Conservation (phyloP, 2,113 vertebrate genomes). For the Sinocyclocheilus anshuiensis region DNA sequence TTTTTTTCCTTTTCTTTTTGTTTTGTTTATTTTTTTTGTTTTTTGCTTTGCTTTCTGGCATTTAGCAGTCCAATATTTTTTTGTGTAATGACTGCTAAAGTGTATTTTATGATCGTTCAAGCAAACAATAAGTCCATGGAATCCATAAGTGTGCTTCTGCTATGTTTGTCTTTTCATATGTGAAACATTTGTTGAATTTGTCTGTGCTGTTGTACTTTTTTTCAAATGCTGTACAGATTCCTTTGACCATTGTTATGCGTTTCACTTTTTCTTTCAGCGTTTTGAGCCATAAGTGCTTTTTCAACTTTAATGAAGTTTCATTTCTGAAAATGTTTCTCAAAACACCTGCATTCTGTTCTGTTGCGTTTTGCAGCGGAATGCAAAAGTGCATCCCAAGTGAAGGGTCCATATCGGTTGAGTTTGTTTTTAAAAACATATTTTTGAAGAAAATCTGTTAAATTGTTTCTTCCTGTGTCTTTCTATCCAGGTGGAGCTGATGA, state of each 20-base stretch:
- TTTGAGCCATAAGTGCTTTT: not conserved
- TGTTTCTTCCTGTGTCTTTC: slow-evolving; percentile 38
- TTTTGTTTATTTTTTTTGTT: not conserved
- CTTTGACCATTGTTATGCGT: not conserved
- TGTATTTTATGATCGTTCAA: not conserved
- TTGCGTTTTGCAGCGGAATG: not conserved
- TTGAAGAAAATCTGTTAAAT: not conserved
- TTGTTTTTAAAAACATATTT: not conserved
- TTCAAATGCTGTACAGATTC: not conserved
- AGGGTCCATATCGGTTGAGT: not conserved
- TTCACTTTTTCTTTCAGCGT: not conserved
- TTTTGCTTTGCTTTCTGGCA: not conserved
- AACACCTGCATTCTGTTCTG: not conserved
- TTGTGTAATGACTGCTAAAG: not conserved
- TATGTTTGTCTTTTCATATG: too few species aligned
- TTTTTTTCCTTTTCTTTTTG: not conserved
- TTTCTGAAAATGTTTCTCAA: not conserved
- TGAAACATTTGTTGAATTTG: too few species aligned
- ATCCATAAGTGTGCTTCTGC: too few species aligned
- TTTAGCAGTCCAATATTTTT: not conserved
- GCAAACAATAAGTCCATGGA: not conserved
- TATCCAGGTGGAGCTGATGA: slow-evolving; percentile 91
- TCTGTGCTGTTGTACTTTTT: not conserved
- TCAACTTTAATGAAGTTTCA: not conserved
- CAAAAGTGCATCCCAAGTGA: not conserved